Evolutionary conservation across 37 sponge, comb jelly and placozoan genomes (phyloP), one percentile per base, ranked within the genome.

Genomic region (Oscarella lobularis): DNA sequence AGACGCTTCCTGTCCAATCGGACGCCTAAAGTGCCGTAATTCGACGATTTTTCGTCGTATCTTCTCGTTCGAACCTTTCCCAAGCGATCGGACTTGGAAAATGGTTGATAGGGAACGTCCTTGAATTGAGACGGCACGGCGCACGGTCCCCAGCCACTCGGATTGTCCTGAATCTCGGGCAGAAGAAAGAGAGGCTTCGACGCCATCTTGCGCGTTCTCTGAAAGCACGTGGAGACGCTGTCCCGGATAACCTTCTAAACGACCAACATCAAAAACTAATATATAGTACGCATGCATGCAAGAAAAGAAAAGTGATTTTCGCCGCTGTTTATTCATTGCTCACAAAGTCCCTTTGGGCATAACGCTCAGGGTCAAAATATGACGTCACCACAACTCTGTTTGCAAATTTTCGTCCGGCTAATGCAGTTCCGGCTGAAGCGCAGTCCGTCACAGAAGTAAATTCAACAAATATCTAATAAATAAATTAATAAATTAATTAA

Each of bases 351-450:
- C 82, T 88, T 66, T 81, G 70, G 34, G 74, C 71, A 75, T 78
- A 98, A 82, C 89, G 84, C 30, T 75, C 82, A 2, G 67, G 83
- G 35, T 87, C 82, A 83, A 87, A 98, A 81, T 81, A 98, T 6
- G 99, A 98, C 14, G 99, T 91, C 34, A 98, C 95, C 32, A 98
- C 99, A 9, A 94, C 95, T 3, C 99, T 77, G 65, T 85, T 91
- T 2, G 95, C 99, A 84, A 98, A 98, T 79, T 93, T 98, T 35
- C 99, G 75, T 20, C 99, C 99, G 40, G 99, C 92, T 54, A 98
- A 82, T 5, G 95, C 85, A 6, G 77, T 39, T 39, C 83, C 83
- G 9, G 92, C 99, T 30, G 76, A 86, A 20, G 70, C 67, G 36
- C 84, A 82, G 29, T 93, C 85, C 0, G 82, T 85, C 40, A 77